Evolutionary conservation across 2,797 vertebrate species (phyloP), one percentile per base, ranked within the genome.

Genomic region (Pogonophryne albipinna): DNA sequence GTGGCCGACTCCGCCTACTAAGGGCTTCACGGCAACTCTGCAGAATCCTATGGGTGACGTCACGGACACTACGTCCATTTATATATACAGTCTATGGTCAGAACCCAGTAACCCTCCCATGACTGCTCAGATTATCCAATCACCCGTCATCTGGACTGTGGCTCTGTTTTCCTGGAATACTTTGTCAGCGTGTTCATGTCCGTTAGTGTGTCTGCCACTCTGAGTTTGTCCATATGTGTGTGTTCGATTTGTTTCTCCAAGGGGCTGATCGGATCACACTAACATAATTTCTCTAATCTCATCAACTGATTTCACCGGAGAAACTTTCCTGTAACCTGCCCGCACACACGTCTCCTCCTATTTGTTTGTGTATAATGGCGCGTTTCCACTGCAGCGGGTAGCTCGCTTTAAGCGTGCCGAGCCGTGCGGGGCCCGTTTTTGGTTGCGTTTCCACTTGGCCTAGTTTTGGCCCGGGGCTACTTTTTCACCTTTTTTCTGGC

Each of bases 261-360:
- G 50, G 34, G 71, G 51, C 81, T 83, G 80, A 94, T 87, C 89
- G 57, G 77, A 91, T 93, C 85, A 88, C 55, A 13, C 61, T 87
- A 87, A 88, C 74, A 77, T 84, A 0, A 83, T 91, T 90, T 90
- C 72, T 78, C 15, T 87, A 86, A 92, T 92, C 78, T 53, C 56
- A 87, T 90, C 78, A 91, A 49, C 69, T 66, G 68, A 86, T 86
- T 79, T 23, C 16, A 67, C 58, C 15, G 1, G 61, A 44, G 3
- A 16, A 61, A 74, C 78, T 71, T 75, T 86, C 46, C 76, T 79
- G 57, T 71, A 80, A 72, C 64, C 75, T 44, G 41, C 31, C 66
- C 44, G 6, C 47, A 31, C 41, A 60, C 23, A 42, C 31, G 66
- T 20, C 58, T 46, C 46, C 17, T 50, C 17, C 47, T 12, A 44